A percentile compares a stretch with the other conserved stretches of the same genome.
phyloP scores from a whole-genome alignment of 2,888 invertebrate species.

The Thelaira solivaga region DNA sequence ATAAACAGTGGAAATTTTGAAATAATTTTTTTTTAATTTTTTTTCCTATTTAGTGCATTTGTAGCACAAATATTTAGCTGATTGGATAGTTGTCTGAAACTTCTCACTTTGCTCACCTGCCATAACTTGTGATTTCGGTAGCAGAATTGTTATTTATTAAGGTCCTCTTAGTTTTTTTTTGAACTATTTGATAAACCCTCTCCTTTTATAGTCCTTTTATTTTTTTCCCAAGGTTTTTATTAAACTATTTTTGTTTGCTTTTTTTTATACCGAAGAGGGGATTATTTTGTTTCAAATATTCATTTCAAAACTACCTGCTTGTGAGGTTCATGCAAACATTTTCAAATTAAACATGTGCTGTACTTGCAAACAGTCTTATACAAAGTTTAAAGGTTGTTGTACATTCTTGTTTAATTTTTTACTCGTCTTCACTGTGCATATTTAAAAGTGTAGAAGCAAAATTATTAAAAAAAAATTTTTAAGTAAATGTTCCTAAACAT shows the following conservation, averaged over 20 bases:
- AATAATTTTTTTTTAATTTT: background rate
- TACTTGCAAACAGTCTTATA: background rate
- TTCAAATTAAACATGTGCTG: background rate
- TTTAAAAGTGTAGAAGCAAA: too few relatives aligned
- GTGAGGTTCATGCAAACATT: background rate
- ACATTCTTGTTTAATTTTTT: background rate
- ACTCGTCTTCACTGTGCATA: too few relatives aligned
- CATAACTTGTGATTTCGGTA: slow-evolving; percentile 9
- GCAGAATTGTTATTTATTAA: slow-evolving; percentile 9
- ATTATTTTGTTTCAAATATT: too few relatives aligned
- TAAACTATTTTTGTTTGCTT: too few relatives aligned
- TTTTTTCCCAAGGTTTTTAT: background rate
- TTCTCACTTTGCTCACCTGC: slow-evolving; percentile 7
- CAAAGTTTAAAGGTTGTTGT: slow-evolving; percentile 1
- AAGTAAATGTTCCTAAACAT: too few relatives aligned
- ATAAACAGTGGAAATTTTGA: background rate
- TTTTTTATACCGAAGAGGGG: too few relatives aligned
- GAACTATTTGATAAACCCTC: slow-evolving; percentile 15
- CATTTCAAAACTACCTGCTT: slow-evolving; percentile 12
- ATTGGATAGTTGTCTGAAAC: background rate
- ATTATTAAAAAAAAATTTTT: too few relatives aligned
- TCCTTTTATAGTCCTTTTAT: background rate
- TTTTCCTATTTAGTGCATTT: background rate
- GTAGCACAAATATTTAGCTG: background rate
- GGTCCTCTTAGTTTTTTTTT: background rate